Base-by-base conservation (phyloP, 1,140 invertebrate species). In the Bombus terrestris region DNA sequence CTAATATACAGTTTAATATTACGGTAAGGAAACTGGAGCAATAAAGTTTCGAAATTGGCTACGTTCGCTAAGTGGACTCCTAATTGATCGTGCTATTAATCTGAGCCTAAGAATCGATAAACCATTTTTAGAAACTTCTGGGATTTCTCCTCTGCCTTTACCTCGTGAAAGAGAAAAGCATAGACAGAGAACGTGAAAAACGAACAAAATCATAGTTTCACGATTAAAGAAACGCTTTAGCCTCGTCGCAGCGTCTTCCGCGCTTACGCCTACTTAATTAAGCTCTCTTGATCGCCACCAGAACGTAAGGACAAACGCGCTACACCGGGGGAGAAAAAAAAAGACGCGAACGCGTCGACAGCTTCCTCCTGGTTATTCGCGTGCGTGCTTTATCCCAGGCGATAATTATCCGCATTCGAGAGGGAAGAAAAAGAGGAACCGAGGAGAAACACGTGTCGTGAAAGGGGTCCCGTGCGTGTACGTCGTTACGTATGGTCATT, bases 401-500 rank as follows among this genome's bases (percentile, higher is more conserved):
- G 76, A 80, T 89, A 86, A 88, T 85, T 89, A 86, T 88, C 88
- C 66, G 66, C 39, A 39, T 62, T 64, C 76, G 39, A 47, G 81
- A 22, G 35, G 47, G 53, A 75, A 15, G 74, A 47, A 47, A 41
- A 32, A 75, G 59, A 53, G 62, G n/a, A 25, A 79, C 57, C 9
- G 59, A 57, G 86, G 66, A 89, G 79, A 47, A 80, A n/a, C 69
- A 77, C 66, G 76, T 72, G 72, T 86, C 87, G 76, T 76, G 87
- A 89, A 89, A 86, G 80, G 69, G 41, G 84, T 71, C 43, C 37
- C 76, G 64, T 83, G 83, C 76, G 79, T 88, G 84, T 88, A 80
- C 79, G 37, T 59, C 37, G 83, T 89, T 89, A 88, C 83, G 75
- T 88, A 89, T 73, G 88, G 32, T 82, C 87, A 79, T 83, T 89